These are phyloP conservation scores for Ceramica pisi DNA, from an alignment of 2,888 invertebrate genomes.

Conservation along the genomic window DNA sequence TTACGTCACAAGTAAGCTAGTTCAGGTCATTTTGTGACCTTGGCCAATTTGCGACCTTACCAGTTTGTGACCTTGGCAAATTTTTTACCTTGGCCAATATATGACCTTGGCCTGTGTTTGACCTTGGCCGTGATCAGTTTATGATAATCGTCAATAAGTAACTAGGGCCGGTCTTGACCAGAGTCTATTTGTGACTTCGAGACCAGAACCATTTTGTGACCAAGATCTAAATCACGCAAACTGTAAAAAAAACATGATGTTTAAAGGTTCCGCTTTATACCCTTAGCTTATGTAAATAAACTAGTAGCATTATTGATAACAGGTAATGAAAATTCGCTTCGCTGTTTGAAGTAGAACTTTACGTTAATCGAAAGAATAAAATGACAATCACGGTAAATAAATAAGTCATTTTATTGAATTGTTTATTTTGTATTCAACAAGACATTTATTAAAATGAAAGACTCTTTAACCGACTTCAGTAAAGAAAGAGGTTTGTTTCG, in stretches of 20 bases:
- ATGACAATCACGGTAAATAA: neutral
- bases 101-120: too few species aligned
- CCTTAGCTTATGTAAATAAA: conserved; percentile 43
- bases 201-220: conserved; percentile 16
- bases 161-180: neutral
- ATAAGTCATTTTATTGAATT: neutral
- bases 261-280: conserved; percentile 42
- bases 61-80: neutral
- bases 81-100: neutral
- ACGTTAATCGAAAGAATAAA: neutral
- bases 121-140: neutral
- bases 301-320: conserved; percentile 14
- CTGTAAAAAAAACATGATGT: conserved; percentile 6
- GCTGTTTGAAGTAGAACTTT: conserved; percentile 22
- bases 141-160: neutral
- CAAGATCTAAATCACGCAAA: neutral
- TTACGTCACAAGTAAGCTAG: neutral
- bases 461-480: neutral
- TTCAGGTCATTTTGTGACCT: neutral
- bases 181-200: neutral
- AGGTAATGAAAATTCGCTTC: neutral
- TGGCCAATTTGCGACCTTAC: neutral
- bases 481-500: neutral
- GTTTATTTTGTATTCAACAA: neutral
- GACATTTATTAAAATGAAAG: neutral